These are phyloP conservation scores for Dynastes maya DNA, from an alignment of 2,888 invertebrate genomes.

Conservation along the genomic window DNA sequence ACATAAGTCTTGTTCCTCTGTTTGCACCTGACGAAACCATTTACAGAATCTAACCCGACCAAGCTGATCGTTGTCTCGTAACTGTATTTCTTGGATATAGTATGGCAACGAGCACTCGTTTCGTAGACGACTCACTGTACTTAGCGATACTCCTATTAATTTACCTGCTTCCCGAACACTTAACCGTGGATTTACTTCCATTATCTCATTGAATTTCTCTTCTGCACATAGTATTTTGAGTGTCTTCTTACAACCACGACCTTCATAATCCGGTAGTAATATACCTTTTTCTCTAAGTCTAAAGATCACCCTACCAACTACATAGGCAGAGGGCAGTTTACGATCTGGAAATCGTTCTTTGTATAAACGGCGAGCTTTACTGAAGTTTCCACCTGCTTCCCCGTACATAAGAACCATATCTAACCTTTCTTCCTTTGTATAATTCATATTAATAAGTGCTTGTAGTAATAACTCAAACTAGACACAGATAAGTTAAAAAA, in stretches of 20 bases:
- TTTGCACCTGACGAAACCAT: neutral
- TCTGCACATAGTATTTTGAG: neutral
- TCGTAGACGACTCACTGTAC: neutral
- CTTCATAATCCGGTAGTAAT: neutral
- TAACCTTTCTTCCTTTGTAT: neutral
- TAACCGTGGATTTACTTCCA: neutral
- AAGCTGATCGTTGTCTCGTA: neutral
- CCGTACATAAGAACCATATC: neutral
- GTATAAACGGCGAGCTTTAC: neutral
- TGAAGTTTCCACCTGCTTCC: neutral
- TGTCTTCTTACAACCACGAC: neutral
- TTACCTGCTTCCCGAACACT: neutral
- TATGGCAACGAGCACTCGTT: neutral
- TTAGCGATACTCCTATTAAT: neutral
- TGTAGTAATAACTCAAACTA: too few relatives aligned
- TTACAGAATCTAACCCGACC: neutral
- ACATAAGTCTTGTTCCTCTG: neutral
- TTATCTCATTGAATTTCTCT: neutral
- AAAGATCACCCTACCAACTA: neutral
- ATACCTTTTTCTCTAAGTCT: neutral
- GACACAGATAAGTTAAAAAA: too few relatives aligned
- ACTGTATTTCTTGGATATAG: neutral
- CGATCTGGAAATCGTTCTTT: neutral
- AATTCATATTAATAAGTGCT: neutral
- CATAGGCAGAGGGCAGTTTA: neutral